Conservation (phyloP, 1,140 invertebrate species). For the Triops cancriformis region DNA sequence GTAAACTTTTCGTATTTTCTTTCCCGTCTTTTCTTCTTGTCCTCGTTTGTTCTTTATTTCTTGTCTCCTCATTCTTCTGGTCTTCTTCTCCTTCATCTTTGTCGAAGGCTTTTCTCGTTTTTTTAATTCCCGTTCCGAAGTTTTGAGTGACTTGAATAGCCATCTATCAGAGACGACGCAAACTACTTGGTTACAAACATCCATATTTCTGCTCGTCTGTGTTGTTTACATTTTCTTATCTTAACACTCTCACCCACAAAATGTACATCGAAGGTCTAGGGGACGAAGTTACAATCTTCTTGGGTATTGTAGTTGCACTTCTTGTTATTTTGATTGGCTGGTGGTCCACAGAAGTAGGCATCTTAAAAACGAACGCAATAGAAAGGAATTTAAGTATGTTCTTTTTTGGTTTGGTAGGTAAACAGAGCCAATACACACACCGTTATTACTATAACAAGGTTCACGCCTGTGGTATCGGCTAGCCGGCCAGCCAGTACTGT, state of each 20-base stretch:
- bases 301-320: constrained; percentile 51
- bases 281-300: constrained; percentile 70
- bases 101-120: too few species aligned
- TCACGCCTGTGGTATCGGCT: neutral
- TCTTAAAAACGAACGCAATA: constrained; percentile 28
- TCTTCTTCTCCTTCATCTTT: too few species aligned
- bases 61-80: too few species aligned
- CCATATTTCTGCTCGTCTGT: too few species aligned
- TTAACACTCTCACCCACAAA: neutral
- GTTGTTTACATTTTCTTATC: neutral
- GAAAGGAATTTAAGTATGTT: constrained; percentile 32
- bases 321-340: constrained; percentile 57
- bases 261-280: constrained; percentile 57
- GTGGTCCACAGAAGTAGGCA: constrained; percentile 55
- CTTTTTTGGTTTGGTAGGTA: constrained; percentile 7
- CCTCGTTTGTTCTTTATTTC: too few species aligned
- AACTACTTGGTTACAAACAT: too few species aligned
- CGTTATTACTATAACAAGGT: neutral
- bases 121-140: too few species aligned
- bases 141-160: too few species aligned
- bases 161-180: too few species aligned
- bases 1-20: too few species aligned
- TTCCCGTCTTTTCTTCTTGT: too few species aligned
- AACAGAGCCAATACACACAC: neutral
- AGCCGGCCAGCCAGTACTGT: neutral